These are phyloP conservation scores for Macquaria ambigua DNA, from an alignment of 2,113 vertebrate species.

Conservation along the genomic window DNA sequence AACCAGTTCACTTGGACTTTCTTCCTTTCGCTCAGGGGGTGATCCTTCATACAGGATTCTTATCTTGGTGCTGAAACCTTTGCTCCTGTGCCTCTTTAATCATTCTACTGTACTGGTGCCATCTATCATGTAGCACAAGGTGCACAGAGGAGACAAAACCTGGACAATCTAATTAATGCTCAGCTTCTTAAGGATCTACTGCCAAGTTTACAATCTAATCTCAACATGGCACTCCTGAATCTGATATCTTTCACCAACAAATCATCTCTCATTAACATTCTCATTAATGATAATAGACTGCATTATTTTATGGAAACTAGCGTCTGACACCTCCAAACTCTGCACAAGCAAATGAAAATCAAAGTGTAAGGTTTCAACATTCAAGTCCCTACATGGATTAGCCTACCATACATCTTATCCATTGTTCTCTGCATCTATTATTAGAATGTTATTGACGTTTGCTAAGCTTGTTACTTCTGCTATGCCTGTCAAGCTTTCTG, in stretches of 20 bases:
- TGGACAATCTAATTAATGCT: constrained; percentile 26
- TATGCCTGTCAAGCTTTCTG: neutral
- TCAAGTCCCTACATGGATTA: neutral
- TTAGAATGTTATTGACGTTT: neutral
- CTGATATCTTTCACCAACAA: constrained; percentile 23
- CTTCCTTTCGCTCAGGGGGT: neutral
- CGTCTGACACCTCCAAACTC: neutral
- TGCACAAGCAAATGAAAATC: neutral
- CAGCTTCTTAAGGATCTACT: neutral
- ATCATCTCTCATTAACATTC: neutral
- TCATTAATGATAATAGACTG: constrained; percentile 6
- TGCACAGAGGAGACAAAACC: constrained; percentile 13
- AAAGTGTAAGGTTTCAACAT: neutral
- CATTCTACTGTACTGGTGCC: neutral
- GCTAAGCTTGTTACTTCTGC: neutral
- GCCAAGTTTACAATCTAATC: constrained; percentile 41
- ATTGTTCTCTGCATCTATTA: neutral
- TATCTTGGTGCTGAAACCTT: constrained; percentile 21
- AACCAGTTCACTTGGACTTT: neutral
- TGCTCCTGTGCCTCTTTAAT: constrained; percentile 19
- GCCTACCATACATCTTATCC: neutral
- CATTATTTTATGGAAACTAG: neutral
- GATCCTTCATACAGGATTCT: constrained; percentile 1
- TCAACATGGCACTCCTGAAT: neutral
- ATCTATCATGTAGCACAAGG: constrained; percentile 27